Base-by-base conservation (phyloP, 2,888 invertebrate species). In the Itoplectis maculator region DNA sequence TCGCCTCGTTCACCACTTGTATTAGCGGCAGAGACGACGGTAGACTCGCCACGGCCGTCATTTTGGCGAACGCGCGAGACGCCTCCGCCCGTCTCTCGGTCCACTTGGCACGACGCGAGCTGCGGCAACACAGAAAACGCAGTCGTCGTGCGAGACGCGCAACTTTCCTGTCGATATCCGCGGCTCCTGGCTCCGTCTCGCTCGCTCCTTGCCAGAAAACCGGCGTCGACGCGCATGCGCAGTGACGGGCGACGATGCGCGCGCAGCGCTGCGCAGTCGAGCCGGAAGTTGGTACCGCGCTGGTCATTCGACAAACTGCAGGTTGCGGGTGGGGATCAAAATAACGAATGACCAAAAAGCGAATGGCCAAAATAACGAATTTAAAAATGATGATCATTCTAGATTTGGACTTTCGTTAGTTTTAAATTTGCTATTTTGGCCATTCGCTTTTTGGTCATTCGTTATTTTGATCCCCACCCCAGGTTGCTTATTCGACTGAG, bases 1-100 rank as follows among this genome's bases (percentile, higher is more conserved):
- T 92, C 74, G 87, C 88, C 77, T 91, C 91, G 79, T 90, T 92
- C 23, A 92, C 90, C 61, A 89, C 89, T 87, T 91, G 91, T 72
- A 92, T 90, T 80, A 92, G 85, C 47, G 89, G 89, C 54, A 91
- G 88, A 42, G 88, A 81, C 81, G 88, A 87, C 80, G 88, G 88
- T 13, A 89, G 87, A 47, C 90, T 88, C 40, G 91, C 86, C 49
- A 90, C 87, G 79, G 92, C 90, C 87, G 91, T 91, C 92, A 92
- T 92, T 84, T 90, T 88, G 51, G 13, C 61, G n/a, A n/a, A n/a
- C 37, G 63, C 66, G 54, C 20, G 49, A 23, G 69, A 68, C 77
- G 83, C 81, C 79, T 63, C 68, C 68, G 76, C 76, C 72, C 56
- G 72, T 72, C 56, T 72, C 51, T 40, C 69, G 18, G 8, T 68